Base-by-base conservation (phyloP, 2,113 vertebrate species). In the Mesembrinibis cayennensis region DNA sequence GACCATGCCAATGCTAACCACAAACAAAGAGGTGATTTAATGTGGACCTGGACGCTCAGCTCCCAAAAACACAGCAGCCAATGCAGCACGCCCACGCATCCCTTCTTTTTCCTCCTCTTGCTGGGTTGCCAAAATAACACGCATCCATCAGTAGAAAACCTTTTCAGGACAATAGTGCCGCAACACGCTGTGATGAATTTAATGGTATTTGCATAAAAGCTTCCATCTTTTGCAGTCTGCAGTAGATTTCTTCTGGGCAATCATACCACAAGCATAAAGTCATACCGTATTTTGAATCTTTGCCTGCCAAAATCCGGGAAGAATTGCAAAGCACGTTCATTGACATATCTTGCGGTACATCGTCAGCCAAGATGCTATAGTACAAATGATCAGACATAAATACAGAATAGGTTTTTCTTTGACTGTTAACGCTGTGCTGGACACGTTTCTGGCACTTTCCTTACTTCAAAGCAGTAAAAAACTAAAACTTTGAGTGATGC, bases 231-330 rank as follows among this genome's bases (percentile, higher is more conserved):
- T 73, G 74, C 4, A 25, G 87, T 27, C 53, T 7, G 2, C 85
- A 90, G 82, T 49, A 70, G 45, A 47, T 58, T 45, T 87, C 65
- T 71, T 76, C 84, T 58, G 90, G 85, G 67, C 53, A 88, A 49
- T 77, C 95, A 86, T 87, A 88, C 85, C 93, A 88, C 53, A 61
- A 50, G 92, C 74, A 86, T 85, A 61, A 82, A 88, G 85, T 93
- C 96, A 95, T 17, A 4, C 36, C 53, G 23, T 82, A 73, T 69
- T 92, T 93, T 80, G 45, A 85, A 82, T 66, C 45, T 26, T 20
- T 66, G 95, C 70, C 90, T 91, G 83, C 90, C 79, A 90, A 88
- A 92, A 82, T 80, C 74, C 2, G 0, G 81, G 78, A 94, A 93
- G 53, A 80, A 58, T 66, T 0, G 2, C 93, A 90, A 89, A 91